Percentiles rank a stretch among this genome's conserved stretches.
Conservation (phyloP, 2,888 invertebrate genomes). For the Flabesymbios commensalis region DNA sequence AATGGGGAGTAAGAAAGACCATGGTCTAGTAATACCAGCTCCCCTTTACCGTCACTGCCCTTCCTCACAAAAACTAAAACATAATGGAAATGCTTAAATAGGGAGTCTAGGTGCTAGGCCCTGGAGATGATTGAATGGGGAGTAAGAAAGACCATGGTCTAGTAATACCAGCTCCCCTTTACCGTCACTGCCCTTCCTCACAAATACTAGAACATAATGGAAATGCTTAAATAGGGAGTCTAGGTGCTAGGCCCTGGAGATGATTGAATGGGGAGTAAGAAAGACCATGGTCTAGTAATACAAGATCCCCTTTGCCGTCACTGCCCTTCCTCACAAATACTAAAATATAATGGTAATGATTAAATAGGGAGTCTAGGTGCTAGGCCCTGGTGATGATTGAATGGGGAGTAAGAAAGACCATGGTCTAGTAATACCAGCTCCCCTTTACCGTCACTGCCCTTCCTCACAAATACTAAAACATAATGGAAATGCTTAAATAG, state of each 20-base stretch:
- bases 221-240: no score
- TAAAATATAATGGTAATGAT: no score
- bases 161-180: slow-evolving; percentile 70
- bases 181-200: slow-evolving; percentile 66
- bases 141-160: slow-evolving; percentile 78
- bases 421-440: slow-evolving; percentile 75
- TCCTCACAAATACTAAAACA: slow-evolving; percentile 69
- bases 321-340: slow-evolving; percentile 69
- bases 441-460: slow-evolving; percentile 64
- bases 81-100: no score
- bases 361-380: no score
- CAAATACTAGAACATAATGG: slow-evolving; percentile 68
- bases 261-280: no score
- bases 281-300: slow-evolving; percentile 76
- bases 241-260: no score
- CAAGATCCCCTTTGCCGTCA: slow-evolving; percentile 67
- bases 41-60: slow-evolving; percentile 64
- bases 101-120: no score
- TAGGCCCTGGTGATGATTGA: no score
- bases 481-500: no score
- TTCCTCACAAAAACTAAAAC: slow-evolving; percentile 70
- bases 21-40: slow-evolving; percentile 75
- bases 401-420: slow-evolving; percentile 76
- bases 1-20: no score
- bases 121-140: no score